Evolutionary conservation across 1,140 invertebrate genomes (phyloP), one percentile per base, ranked within the genome.

Genomic region (Drosophila ananassae): DNA sequence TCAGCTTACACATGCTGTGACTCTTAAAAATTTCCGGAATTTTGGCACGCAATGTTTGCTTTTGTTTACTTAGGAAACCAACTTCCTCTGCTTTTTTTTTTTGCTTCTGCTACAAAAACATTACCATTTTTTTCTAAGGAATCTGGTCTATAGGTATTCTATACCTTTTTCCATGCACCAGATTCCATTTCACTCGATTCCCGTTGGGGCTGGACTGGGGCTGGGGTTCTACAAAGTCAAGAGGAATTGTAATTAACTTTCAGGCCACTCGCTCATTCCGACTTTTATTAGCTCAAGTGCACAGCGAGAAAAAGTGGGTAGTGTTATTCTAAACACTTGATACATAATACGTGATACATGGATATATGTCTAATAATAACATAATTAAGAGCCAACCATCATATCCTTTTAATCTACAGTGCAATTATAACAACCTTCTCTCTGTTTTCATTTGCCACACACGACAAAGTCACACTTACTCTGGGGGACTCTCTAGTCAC

Each of bases 1-100:
- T 63, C 73, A 67, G 73, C 83, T 84, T 89, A 89, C 83, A 87
- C 83, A 87, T 89, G 83, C 85, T 89, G 69, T 85, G 83, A 87
- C 83, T 87, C 79, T 73, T 79, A 71, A 83, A 89, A 89, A 89
- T 89, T 77, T 89, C 79, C 79, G 83, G 83, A 79, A 89, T 89
- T 89, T 79, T 77, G 83, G 83, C 83, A 89, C 79, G 83, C 83
- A 83, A 66, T 83, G 79, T 77, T 83, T 83, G 75, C 72, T 57
- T 89, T 87, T 89, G 79, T 87, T 85, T 85, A 81, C 82, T 75
- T 48, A 64, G 63, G 64, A 51, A 61, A 57, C 77, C 75, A 56
- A 56, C 73, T 24, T 48, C 50, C 48, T 47, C 48, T 47, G 17
- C 21, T 22, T 47, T 24, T 41, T 24, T 41, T 41, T 51, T 63